Evolutionary conservation across 64 coral and sea anemone genomes (phyloP), one percentile per base, ranked within the genome.

Genomic region (Catalaphyllia jardinei): DNA sequence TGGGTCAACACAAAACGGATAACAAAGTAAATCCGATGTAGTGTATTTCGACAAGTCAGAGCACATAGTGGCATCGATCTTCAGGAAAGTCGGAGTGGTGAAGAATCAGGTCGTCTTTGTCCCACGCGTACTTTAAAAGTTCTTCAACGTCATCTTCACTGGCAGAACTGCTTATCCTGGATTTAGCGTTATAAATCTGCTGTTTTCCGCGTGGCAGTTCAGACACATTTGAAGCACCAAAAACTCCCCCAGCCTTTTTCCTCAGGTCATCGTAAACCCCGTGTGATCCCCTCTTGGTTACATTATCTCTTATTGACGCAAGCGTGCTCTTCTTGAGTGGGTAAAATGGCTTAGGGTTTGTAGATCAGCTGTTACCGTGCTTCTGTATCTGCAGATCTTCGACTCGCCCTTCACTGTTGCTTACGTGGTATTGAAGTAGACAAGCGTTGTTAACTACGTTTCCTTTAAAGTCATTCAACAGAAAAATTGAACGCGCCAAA

Each of bases 401-500:
- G 11, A 88, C 91, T 72, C 49, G 31, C 52, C 87, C 73, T 24
- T 20, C 72, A 10, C 39, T 73, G 75, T 63, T 69, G 20, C 28
- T 29, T 18, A 87, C 24, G 25, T 92, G 84, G 31, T 87, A 93
- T 57, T 93, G 91, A 13, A 93, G 24, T 6, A 93, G 60, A 35
- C 84, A 93, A 57, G 73, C 67, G 55, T 93, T 60, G 10, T 75
- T 62, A 67, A 93, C 91, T 22, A 87, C 29, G 38, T 71, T 52
- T 14, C 91, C 91, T 17, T 60, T 72, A 15, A 20, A 29, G 60
- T 88, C 67, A 38, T 80, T 93, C 8, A 74, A 51, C 30, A 88
- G 60, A 62, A 80, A 93, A 10, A 93, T 87, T 31, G 76, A 93
- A 25, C 91, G 30, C 24, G 72, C 91, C 22, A 93, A 76, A 5